These are phyloP conservation scores for Anas bahamensis DNA, from an alignment of 2,797 vertebrate genomes.

Conservation along the genomic window DNA sequence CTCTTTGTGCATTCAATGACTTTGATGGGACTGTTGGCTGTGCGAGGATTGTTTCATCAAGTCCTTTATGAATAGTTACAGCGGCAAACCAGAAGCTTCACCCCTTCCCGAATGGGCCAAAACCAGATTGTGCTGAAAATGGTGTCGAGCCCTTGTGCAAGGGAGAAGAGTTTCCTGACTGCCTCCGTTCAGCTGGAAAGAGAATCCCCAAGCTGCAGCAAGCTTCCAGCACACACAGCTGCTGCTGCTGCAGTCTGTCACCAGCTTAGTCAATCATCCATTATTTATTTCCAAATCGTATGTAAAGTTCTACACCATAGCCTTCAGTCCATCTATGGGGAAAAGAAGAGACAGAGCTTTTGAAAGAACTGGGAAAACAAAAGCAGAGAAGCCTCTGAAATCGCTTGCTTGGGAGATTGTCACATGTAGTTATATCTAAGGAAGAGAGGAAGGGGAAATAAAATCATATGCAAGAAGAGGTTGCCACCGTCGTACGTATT, in stretches of 20 bases:
- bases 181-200: background rate
- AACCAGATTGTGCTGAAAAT: background rate
- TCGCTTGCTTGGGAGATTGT: background rate
- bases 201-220: background rate
- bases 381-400: background rate
- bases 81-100: background rate
- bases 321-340: background rate
- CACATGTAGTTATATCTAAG: background rate
- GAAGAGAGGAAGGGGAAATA: background rate
- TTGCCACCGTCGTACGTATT: background rate
- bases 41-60: background rate
- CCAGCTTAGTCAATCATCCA: slow-evolving; percentile 44
- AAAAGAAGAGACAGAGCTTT: slow-evolving; percentile 6
- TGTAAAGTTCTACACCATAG: slow-evolving; percentile 6
- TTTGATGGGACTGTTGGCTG: background rate
- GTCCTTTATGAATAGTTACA: background rate
- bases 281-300: slow-evolving; percentile 64
- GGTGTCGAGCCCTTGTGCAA: background rate
- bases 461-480: background rate
- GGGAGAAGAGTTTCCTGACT: background rate
- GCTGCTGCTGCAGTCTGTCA: slow-evolving; percentile 44
- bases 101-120: background rate
- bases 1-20: background rate
- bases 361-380: background rate
- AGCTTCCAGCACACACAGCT: slow-evolving; percentile 24